Evolutionary conservation across 1,140 invertebrate genomes (phyloP).

Genomic region (Apolygus lucorum): DNA sequence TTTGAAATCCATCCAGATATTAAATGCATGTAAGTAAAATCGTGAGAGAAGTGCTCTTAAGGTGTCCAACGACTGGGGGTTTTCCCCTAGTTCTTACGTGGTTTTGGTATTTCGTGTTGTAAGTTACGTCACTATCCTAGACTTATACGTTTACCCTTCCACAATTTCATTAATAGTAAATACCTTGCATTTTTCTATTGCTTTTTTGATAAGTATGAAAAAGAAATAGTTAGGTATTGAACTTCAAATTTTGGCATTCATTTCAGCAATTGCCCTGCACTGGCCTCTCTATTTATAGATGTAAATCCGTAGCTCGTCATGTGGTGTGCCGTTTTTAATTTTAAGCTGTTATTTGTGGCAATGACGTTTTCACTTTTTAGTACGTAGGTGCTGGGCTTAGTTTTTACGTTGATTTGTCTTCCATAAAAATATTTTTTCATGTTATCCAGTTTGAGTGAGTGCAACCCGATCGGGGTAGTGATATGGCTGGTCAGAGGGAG

Average conservation of each 20-base stretch:
- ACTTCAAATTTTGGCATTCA: background rate
- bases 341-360: background rate
- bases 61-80: too few species aligned
- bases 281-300: conserved; percentile 3
- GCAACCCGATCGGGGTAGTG: conserved; percentile 12
- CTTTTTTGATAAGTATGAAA: background rate
- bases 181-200: background rate
- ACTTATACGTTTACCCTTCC: background rate
- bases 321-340: background rate
- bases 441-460: conserved; percentile 11
- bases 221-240: background rate
- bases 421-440: background rate
- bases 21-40: too few species aligned
- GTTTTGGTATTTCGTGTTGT: background rate
- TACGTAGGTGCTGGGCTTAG: background rate
- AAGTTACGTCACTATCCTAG: background rate
- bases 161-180: background rate
- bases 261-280: background rate
- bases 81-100: too few species aligned
- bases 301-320: background rate
- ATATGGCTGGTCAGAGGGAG: conserved; percentile 14
- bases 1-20: too few species aligned
- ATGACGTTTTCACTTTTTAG: too few species aligned
- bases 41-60: too few species aligned
- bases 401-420: background rate